These are phyloP conservation scores for Pedionomus torquatus DNA, from an alignment of 2,113 vertebrate genomes.

Conservation along the genomic window DNA sequence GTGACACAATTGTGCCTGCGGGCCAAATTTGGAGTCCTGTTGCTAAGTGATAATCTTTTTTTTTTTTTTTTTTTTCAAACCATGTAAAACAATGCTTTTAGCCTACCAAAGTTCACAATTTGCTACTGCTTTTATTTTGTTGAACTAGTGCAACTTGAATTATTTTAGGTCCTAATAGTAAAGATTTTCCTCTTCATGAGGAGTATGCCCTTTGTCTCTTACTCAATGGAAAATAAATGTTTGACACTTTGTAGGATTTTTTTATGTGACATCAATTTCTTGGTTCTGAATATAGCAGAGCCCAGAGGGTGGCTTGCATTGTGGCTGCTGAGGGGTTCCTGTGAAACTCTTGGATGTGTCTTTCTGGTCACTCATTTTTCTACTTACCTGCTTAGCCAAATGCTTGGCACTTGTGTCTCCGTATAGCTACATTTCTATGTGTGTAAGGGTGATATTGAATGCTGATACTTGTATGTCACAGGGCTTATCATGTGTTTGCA, in stretches of 20 bases:
- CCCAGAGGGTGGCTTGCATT: neutral
- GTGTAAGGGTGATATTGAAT: neutral
- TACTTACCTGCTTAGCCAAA: neutral
- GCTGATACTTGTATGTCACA: neutral
- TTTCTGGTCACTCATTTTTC: neutral
- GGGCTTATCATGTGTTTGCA: neutral
- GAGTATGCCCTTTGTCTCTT: neutral
- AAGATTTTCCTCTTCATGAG: neutral
- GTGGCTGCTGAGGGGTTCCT: neutral
- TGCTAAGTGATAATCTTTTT: neutral
- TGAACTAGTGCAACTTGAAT: neutral
- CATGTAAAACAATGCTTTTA: neutral
- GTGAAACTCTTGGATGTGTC: neutral
- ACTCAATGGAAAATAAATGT: neutral
- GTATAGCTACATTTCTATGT: neutral
- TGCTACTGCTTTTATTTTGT: neutral
- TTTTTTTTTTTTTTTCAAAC: neutral
- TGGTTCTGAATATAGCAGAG: neutral
- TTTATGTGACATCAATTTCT: neutral
- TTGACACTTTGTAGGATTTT: neutral
- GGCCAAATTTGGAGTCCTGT: neutral
- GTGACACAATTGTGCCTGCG: neutral
- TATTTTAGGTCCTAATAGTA: neutral
- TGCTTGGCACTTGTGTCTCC: neutral
- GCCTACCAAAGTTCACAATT: neutral